phyloP scores from a whole-genome alignment of 1,140 invertebrate species.

The Dermatophagoides farinae region DNA sequence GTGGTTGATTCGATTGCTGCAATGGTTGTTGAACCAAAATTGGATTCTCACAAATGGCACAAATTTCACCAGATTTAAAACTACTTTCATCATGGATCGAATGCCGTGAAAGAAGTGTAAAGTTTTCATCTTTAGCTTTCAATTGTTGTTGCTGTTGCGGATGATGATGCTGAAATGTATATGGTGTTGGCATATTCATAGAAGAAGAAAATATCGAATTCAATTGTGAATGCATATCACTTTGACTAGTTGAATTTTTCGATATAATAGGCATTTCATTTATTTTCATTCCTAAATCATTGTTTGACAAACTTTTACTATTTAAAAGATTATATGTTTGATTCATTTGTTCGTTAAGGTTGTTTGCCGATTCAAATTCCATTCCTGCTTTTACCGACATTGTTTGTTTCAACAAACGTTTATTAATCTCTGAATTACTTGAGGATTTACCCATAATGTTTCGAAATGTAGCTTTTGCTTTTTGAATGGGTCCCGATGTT shows the following conservation, averaged over 20 bases:
- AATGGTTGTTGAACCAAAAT: slow-evolving; percentile 35
- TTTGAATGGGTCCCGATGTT: slow-evolving; percentile 16
- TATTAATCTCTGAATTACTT: background rate
- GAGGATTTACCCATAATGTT: slow-evolving; percentile 21
- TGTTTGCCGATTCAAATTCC: background rate
- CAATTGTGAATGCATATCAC: background rate
- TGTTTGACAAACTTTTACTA: slow-evolving; percentile 6
- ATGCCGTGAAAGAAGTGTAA: slow-evolving; percentile 18
- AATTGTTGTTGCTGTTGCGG: slow-evolving; percentile 17
- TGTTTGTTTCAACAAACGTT: slow-evolving; percentile 1
- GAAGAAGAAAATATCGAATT: background rate
- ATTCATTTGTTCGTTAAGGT: background rate
- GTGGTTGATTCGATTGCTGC: background rate
- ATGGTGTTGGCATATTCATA: background rate
- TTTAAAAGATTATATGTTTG: background rate
- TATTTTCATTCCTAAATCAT: background rate
- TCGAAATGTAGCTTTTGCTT: slow-evolving; percentile 26
- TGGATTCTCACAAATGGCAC: slow-evolving; percentile 46
- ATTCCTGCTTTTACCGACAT: background rate
- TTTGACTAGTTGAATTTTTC: background rate
- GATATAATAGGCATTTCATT: background rate
- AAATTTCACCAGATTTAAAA: slow-evolving; percentile 45
- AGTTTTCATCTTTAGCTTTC: slow-evolving; percentile 12
- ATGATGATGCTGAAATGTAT: background rate
- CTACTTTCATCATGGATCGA: slow-evolving; percentile 19